Base-by-base conservation (phyloP, 2,888 invertebrate species). In the Drosophila cognata region DNA sequence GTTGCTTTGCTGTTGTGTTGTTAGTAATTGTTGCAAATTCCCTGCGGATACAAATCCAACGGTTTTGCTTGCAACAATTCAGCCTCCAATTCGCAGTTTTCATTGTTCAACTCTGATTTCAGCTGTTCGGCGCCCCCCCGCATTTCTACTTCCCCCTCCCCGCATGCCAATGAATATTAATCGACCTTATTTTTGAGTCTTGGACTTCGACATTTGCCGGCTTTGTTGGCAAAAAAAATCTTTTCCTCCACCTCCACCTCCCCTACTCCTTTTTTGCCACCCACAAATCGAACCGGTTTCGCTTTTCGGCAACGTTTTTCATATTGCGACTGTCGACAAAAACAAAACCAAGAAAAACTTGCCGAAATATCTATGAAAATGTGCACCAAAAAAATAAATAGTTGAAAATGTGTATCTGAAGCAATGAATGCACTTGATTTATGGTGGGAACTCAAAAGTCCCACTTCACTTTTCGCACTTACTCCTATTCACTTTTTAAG, bases 11-110 rank as follows among this genome's bases (percentile, higher is more conserved):
- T 70, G 59, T 74, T 71, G 74, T 81, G 79, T 72, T 84, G 71
- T 81, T 83, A 75, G 87, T 85, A 87, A 87, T 86, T 87, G 87
- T 81, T 86, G 82, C 75, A 74, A 84, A 81, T 87, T 86, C 86
- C 86, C 86, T 82, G 84, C 75, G 86, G 85, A 78, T 66, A 87
- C 53, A 62, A 59, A 56, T 48, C 80, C 80, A 76, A 75, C 61
- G 73, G 46, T 46, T 71, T 83, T 78, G 66, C 66, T 57, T 82
- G 77, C 71, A 74, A 72, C 73, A 77, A 73, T 76, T 84, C 69
- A 71, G 77, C 36, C 55, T 71, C 66, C 68, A 51, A 38, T 62
- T 57, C 31, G 48, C 50, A 68, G 53, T 72, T 74, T 68, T 74
- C 66, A 86, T 85, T 86, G 87, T 86, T 84, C 74, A 78, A 72